Evolutionary conservation across 2,797 vertebrate species (phyloP).

Genomic region (Tragelaphus eurycerus): DNA sequence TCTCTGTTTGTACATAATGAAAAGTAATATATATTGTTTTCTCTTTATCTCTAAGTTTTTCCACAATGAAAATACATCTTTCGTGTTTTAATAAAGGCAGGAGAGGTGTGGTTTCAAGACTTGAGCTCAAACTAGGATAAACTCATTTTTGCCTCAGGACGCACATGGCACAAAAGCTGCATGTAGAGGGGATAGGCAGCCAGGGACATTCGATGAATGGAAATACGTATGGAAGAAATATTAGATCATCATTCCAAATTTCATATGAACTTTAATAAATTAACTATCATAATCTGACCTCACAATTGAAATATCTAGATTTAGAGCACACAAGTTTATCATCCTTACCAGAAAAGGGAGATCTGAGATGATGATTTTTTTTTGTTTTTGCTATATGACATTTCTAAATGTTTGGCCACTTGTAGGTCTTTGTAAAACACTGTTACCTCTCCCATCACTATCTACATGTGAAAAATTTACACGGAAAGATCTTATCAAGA

Average conservation of each 20-base stretch:
- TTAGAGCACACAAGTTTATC: constrained; percentile 10
- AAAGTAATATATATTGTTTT: neutral
- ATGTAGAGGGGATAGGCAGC: neutral
- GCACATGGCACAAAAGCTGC: neutral
- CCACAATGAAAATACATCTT: neutral
- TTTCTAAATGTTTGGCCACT: neutral
- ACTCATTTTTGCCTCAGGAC: neutral
- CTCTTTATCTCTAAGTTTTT: neutral
- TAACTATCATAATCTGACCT: neutral
- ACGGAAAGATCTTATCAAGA: neutral
- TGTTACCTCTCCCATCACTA: neutral
- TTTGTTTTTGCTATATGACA: neutral
- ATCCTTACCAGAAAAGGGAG: neutral
- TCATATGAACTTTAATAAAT: neutral
- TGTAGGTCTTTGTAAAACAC: neutral
- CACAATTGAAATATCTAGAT: constrained; percentile 4
- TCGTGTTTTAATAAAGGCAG: neutral
- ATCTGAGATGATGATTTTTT: neutral
- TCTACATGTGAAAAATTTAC: neutral
- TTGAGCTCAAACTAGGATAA: neutral
- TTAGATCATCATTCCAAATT: neutral
- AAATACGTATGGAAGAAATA: neutral
- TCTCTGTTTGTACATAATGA: neutral
- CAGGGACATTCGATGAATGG: neutral
- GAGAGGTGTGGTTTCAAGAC: neutral